Percentiles rank a stretch among this genome's conserved stretches.
phyloP scores from a whole-genome alignment of 2,113 vertebrate species.

The Nematolebias whitei region DNA sequence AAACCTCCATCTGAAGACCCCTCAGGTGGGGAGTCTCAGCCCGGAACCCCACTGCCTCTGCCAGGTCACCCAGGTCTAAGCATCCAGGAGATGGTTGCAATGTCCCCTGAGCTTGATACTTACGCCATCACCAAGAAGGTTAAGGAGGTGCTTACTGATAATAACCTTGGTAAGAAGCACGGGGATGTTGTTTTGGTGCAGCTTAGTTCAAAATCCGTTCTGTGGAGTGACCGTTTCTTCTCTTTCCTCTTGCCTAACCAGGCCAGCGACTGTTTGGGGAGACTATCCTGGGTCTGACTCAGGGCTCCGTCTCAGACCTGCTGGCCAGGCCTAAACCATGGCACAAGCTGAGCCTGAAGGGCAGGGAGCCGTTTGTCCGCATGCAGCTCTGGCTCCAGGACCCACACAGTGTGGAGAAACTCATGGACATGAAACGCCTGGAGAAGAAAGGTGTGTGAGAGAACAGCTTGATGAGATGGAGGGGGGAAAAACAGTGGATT shows the following conservation, averaged over 20 bases:
- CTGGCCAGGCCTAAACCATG: conserved; percentile 97
- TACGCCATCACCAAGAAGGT: conserved; percentile 96
- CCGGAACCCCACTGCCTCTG: conserved; percentile 84
- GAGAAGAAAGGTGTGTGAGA: conserved; percentile 92
- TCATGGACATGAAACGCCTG: conserved; percentile 96
- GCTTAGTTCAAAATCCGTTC: conserved; percentile 16
- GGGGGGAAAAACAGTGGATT: not conserved
- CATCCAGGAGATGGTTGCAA: conserved; percentile 92
- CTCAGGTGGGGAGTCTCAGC: conserved; percentile 84
- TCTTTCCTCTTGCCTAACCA: conserved; percentile 54
- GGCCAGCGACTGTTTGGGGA: conserved; percentile 98
- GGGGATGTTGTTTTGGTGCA: not conserved
- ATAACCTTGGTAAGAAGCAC: conserved; percentile 90
- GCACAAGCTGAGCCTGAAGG: conserved; percentile 97
- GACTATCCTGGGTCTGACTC: conserved; percentile 95
- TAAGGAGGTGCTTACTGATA: conserved; percentile 95
- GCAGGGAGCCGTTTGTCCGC: conserved; percentile 76
- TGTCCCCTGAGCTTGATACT: conserved; percentile 94
- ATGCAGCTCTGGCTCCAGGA: conserved; percentile 92
- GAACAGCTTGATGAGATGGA: not conserved
- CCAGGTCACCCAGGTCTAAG: conserved; percentile 87
- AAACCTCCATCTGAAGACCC: conserved; percentile 83
- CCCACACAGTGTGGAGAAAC: conserved; percentile 94
- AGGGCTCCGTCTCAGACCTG: conserved; percentile 98
- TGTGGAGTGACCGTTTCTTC: conserved; percentile 7